Evolutionary conservation across 2,888 invertebrate genomes (phyloP), one percentile per base, ranked within the genome.

Genomic region (Camptogramma bilineatum): DNA sequence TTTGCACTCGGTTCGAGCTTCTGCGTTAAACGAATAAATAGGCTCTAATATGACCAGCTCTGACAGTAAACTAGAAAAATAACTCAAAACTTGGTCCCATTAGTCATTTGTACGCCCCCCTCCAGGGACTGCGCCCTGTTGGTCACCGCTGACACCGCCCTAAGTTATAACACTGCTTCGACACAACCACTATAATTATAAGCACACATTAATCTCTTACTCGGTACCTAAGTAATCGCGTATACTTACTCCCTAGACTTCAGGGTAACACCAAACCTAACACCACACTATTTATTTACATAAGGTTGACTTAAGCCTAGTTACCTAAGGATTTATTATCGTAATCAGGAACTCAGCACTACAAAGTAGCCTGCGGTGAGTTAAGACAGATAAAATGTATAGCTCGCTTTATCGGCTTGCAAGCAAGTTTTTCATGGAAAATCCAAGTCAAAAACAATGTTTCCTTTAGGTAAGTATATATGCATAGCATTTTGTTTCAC

Each of bases 351-450:
- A 52, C 52, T 52, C 56, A 52, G 52, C 56, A 52, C 52, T 56
- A 34, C 18, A 18, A 9, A 39, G 51, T 39, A 47, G 62, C 24
- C 39, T 63, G 64, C 50, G 68, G 66, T 62, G 66, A 54, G 51
- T 60, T 42, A 46, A 39, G 70, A 63, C 68, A 64, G 62, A 58
- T 71, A 71, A n/a, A n/a, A 62, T 57, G 28, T 65, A 68, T 68
- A 50, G 68, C 47, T 58, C 62, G 61, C 62, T 68, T 28, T 68
- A 71, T 66, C 70, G 64, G 61, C 66, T 64, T 55, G 66, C 62
- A 66, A 68, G 68, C 66, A 68, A 58, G 63, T 68, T 70, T 68
- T 66, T 68, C 31, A 31, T 31, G 31, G 31, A 9, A 4, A 9
- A 9, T 9, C 24, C 4, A 4, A 31, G 1, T 31, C 31, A n/a